Base-by-base conservation (phyloP, 2,797 vertebrate genomes). In the Phrynocephalus forsythii region DNA sequence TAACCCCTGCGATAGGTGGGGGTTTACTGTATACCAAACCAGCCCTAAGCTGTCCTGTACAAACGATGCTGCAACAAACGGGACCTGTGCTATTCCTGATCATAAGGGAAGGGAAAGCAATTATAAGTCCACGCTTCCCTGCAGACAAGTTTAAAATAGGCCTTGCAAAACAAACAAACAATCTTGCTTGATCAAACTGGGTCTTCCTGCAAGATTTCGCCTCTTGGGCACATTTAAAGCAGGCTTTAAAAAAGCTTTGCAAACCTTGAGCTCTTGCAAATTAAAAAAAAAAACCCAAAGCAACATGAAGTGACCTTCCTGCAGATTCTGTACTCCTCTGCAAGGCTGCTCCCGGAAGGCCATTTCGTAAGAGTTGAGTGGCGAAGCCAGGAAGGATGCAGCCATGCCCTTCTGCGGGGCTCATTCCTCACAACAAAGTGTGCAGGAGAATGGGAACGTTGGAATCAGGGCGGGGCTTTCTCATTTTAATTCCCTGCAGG, bases 401-500 rank as follows among this genome's bases (percentile, higher is more conserved):
- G 20, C 16, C 60, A 1, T 63, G 15, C 60, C 60, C 3, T 56
- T 13, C 5, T 11, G 52, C 13, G 9, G 9, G 11, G 52, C 52
- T 56, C 52, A 9, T 56, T 56, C 52, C 5, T 2, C 5, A 30
- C 5, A 11, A 26, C 20, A 52, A 13, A 48, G 20, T 9, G 75
- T 15, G 22, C 22, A 48, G 20, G 75, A 50, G 75, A 26, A 3
- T 13, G 52, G 52, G 52, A 56, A 44, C 5, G 38, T 5, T 44
- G 5, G 38, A 56, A 56, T 50, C 3, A 0, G 20, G 3, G 18
- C 4, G 0, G 38, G 48, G 0, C 6, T 10, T 9, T 8, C 5
- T 6, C 1, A 0, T 4, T 24, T 24, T 76, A 16, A 5, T 24
- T n/a, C 73, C 75, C 48, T 0, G 3, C 79, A 98, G 98, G 98